Base-by-base conservation (phyloP, 2,797 vertebrate genomes). In the Tympanoctomys barrerae region DNA sequence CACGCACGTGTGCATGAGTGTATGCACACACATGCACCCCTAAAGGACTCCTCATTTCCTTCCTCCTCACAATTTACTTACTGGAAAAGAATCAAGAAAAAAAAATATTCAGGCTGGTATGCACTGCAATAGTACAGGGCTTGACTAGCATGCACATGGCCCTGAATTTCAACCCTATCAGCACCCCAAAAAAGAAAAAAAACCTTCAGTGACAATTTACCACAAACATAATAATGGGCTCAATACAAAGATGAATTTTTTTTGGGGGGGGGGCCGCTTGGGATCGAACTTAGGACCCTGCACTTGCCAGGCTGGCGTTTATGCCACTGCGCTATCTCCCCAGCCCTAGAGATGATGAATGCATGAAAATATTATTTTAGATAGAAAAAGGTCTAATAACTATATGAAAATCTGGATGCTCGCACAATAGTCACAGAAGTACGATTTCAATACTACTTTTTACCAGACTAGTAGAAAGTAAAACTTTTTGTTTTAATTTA, bases 341-440 rank as follows among this genome's bases (percentile, higher is more conserved):
- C 49, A 49, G 49, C 49, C 9, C 49, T 10, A 49, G 62, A 91
- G 71, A 70, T 81, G 54, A 79, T 42, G 70, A 85, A 61, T 66
- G 77, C 92, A 68, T 42, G 89, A 94, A 87, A 95, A 33, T 11
- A 36, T 46, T 46, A 70, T 7, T 75, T 84, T 33, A 75, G 39
- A 62, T 8, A 68, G 22, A 57, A 91, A 96, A 93, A 79, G 26
- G 22, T 75, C 70, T 81, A 22, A 87, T 33, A 88, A 94, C 61
- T 73, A 42, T 70, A 64, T 36, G 18, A 85, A 70, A 89, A 61
- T 68, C 68, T 5, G 6, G 28, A 26, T 42, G 16, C 54, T 93
- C 22, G 54, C 59, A 90, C 46, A 81, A 91, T 81, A 77, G 42
- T 78, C n/a, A 70, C 87, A 88, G 82, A 87, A 92, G 77, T 64